Evolutionary conservation across 2,797 vertebrate species (phyloP), one percentile per base, ranked within the genome.

Genomic region (Pangasius larnaudii): DNA sequence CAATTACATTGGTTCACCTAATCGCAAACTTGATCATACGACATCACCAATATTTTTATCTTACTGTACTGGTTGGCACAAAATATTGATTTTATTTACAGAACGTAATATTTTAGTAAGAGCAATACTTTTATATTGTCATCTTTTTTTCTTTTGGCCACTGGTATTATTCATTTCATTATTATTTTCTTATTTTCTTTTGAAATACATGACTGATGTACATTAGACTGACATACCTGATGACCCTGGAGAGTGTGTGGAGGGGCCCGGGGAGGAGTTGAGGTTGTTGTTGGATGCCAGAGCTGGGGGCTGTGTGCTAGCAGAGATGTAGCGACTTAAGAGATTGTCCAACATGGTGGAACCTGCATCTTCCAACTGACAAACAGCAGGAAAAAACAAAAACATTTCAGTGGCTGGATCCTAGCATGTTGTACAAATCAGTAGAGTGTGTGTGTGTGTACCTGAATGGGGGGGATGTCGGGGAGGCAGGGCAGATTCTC

Each of bases 391-490:
- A 85, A 90, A 79, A n/a, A 59, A 56, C 82, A 56, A 89, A 69
- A 33, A 6, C 8, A 79, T 36, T 58, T 53, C n/a, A 56, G 16
- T 51, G 14, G 5, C 2, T 82, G 11, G 24, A 69, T 14, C 22
- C 39, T 27, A 18, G 36, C 30, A 22, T 56, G 18, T 19, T 19
- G n/a, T 19, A 80, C 36, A 42, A 42, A 18, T n/a, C 77, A 58
- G 46, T 22, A 53, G 11, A 77, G 56, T 27, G 58, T 42, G 51
- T 74, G 27, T 42, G 51, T 74, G 27, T 53, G 72, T 93, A 99
- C 99, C 98, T 99, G 99, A 93, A 99, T 99, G 87, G 98, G 98
- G 0, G 98, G 98, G 93, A 99, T 99, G 94, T 99, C 98, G 0
- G 98, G 98, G 89, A 99, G 92, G n/a, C 98, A 98, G 85, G 99